These are phyloP conservation scores for Onychostoma macrolepis DNA, from an alignment of 2,113 vertebrate genomes.

Conservation along the genomic window DNA sequence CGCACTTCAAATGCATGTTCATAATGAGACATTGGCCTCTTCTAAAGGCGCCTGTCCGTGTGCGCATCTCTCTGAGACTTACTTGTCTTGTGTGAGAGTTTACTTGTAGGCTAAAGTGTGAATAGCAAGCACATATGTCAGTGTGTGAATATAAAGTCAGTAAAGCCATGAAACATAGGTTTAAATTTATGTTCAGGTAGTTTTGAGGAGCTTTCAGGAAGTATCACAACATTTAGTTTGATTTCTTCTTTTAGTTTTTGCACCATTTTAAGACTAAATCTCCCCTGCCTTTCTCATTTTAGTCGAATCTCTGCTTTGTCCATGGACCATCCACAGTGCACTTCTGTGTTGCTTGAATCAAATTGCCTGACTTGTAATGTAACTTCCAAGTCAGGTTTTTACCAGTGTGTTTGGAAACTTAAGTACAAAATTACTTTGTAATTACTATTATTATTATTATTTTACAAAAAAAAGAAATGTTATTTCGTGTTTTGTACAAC, in stretches of 20 bases:
- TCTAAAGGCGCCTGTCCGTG: constrained; percentile 29
- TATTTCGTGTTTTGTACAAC: too few species aligned
- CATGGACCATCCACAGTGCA: background rate
- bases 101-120: background rate
- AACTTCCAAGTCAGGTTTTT: background rate
- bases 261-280: background rate
- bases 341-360: background rate
- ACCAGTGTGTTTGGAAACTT: background rate
- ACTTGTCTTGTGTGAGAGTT: background rate
- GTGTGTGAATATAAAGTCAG: background rate
- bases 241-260: background rate
- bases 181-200: background rate
- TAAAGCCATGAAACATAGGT: background rate
- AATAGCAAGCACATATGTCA: background rate
- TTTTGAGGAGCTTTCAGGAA: background rate
- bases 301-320: background rate
- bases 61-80: constrained; percentile 36
- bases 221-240: background rate
- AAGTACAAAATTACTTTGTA: background rate
- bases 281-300: background rate
- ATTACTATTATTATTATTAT: too few species aligned
- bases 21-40: constrained; percentile 39
- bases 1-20: background rate
- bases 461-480: too few species aligned
- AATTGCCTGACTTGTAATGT: background rate